Base-by-base conservation (phyloP, 2,113 vertebrate species). In the Todiramphus saurophagus region DNA sequence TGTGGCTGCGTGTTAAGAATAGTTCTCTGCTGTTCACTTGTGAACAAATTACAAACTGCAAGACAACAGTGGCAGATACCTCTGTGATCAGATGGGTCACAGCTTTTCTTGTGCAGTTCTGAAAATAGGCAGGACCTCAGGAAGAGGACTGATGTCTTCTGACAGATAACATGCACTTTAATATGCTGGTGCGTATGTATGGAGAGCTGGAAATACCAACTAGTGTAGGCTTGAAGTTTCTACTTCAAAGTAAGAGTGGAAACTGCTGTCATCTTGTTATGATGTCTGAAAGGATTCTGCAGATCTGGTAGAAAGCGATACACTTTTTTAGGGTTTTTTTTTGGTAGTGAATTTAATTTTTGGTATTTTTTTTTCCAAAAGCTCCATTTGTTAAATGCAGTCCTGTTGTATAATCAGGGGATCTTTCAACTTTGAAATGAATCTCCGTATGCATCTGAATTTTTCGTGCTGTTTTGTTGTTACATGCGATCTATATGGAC, bases 91-190 rank as follows among this genome's bases (percentile, higher is more conserved):
- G 17, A 33, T 0, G 1, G 15, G 6, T 8, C 50, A 15, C 31
- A 46, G 16, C 2, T 35, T 46, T 56, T 62, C 33, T 63, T 59
- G 9, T 25, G 41, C 11, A 8, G 10, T 46, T 63, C 62, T 70
- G 51, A 62, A 77, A 63, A 37, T 4, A 35, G 39, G 30, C 75
- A 17, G 48, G 16, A 50, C 16, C 17, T 58, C 2, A 1, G 25
- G 33, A 64, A 31, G 44, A 39, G 28, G 48, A 50, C 9, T 2
- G 8, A 3, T 2, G 13, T 50, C n/a, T 83, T 81, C 43, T 35
- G 13, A 6, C 50, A 31, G 46, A 21, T 37, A 7, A 7, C 2
- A 0, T 43, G 15, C 1, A 0, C 11, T 4, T 82, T 51, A 5
- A 1, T 24, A 13, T 76, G 13, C 33, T 1, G 1, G 27, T 58